Percentiles rank a stretch among this genome's conserved stretches.
These are phyloP conservation scores for Trematomus loennbergii DNA, from an alignment of 2,113 vertebrate species.

Conservation along the genomic window DNA sequence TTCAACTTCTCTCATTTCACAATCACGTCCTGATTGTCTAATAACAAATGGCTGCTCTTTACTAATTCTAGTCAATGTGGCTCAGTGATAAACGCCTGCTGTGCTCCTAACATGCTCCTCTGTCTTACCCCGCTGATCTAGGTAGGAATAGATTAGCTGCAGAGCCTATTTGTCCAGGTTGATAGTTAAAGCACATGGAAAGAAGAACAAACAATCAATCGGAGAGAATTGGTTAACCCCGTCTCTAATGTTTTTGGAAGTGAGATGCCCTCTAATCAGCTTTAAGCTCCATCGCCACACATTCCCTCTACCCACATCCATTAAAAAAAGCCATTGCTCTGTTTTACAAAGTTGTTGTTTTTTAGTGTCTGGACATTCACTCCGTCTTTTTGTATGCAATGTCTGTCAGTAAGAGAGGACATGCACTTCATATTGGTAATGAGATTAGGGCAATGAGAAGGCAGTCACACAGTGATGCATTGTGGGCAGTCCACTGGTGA, in stretches of 20 bases:
- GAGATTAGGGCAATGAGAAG: slow-evolving; percentile 52
- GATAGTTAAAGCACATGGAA: slow-evolving; percentile 64
- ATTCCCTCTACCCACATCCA: slow-evolving; percentile 52
- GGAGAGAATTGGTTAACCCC: slow-evolving; percentile 58
- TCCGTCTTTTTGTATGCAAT: slow-evolving; percentile 38
- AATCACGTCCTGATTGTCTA: not conserved
- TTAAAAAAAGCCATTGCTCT: slow-evolving; percentile 53
- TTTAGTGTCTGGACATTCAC: slow-evolving; percentile 24
- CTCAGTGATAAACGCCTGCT: slow-evolving; percentile 63
- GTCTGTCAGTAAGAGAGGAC: slow-evolving; percentile 45
- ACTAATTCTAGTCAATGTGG: slow-evolving; percentile 34
- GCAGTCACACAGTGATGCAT: slow-evolving; percentile 52
- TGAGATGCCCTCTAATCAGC: slow-evolving; percentile 66
- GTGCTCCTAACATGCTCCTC: slow-evolving; percentile 51
- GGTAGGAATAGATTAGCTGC: slow-evolving; percentile 65
- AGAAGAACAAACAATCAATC: slow-evolving; percentile 68
- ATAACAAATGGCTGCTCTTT: slow-evolving; percentile 58
- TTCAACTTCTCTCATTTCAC: slow-evolving; percentile 10
- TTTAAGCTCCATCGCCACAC: slow-evolving; percentile 54
- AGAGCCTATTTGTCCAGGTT: slow-evolving; percentile 67
- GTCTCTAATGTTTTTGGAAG: slow-evolving; percentile 66
- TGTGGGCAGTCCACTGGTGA: slow-evolving; percentile 3
- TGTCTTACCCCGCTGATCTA: slow-evolving; percentile 58
- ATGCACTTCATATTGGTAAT: slow-evolving; percentile 50
- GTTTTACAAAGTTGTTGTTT: slow-evolving; percentile 28